Percentiles rank a stretch among this genome's conserved stretches.
Evolutionary conservation across 2,888 invertebrate genomes (phyloP).

Genomic region (Elmis aenea): DNA sequence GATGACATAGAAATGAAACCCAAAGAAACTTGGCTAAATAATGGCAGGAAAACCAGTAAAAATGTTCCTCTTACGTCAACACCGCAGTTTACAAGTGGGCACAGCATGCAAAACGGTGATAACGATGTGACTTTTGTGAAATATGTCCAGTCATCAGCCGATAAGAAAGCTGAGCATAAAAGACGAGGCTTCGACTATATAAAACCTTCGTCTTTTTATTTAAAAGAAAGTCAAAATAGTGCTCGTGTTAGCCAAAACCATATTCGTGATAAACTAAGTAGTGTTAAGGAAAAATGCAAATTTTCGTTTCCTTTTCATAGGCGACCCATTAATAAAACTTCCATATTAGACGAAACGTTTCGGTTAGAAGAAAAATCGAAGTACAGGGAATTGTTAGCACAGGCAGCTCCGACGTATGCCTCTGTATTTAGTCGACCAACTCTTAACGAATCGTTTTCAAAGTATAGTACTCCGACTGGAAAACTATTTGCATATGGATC

Average conservation of each 20-base stretch:
- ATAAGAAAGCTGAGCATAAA: conserved; percentile 28
- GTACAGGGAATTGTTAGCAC: conserved; percentile 52
- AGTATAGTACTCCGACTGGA: conserved; percentile 32
- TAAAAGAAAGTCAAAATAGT: conserved; percentile 10
- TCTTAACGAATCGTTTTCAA: conserved; percentile 27
- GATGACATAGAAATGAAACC: conserved; percentile 23
- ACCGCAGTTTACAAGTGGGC: conserved; percentile 17
- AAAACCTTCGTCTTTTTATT: conserved; percentile 14
- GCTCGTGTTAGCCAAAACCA: conserved; percentile 8
- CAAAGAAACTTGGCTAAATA: conserved; percentile 8
- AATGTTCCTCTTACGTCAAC: conserved; percentile 22
- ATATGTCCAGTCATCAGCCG: conserved; percentile 26
- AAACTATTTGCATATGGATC: conserved; percentile 24
- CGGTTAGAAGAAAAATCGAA: conserved; percentile 55
- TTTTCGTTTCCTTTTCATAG: conserved; percentile 1
- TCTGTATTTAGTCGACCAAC: conserved; percentile 3
- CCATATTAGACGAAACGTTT: conserved; percentile 50
- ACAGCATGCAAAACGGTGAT: conserved; percentile 22
- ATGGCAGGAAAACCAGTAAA: conserved; percentile 7
- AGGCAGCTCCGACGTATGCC: conserved; percentile 33
- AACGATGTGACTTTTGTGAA: conserved; percentile 36
- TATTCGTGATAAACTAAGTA: conserved; percentile 6
- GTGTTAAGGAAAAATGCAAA: conserved; percentile 8
- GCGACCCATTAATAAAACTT: conserved; percentile 13
- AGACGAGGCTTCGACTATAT: conserved; percentile 27